Percentiles rank a stretch among this genome's conserved stretches.
These are phyloP conservation scores for Sylvia borin DNA, from an alignment of 2,797 vertebrate species.

Conservation along the genomic window DNA sequence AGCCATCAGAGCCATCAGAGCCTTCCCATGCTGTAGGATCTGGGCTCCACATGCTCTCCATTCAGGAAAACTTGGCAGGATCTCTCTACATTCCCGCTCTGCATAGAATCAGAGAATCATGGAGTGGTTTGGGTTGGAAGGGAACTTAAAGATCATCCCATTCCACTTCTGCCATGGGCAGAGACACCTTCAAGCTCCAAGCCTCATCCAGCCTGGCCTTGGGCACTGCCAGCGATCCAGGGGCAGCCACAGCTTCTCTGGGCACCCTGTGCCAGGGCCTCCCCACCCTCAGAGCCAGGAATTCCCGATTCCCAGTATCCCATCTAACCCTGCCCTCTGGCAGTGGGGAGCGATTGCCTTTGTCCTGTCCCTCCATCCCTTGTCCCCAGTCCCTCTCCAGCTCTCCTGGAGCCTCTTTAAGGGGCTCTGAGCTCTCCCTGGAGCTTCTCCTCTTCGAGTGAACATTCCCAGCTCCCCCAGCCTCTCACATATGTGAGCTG, in stretches of 20 bases:
- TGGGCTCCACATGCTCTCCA: fast-evolving
- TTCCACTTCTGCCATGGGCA: neutral
- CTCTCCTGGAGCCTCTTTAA: neutral
- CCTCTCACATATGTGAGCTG: neutral
- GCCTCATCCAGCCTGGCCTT: fast-evolving
- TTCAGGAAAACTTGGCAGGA: neutral
- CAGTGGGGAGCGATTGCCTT: neutral
- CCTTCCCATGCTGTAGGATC: neutral
- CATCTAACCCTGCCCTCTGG: neutral
- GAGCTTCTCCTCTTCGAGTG: neutral
- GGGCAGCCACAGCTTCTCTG: neutral
- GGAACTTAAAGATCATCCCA: fast-evolving
- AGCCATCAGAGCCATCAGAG: neutral
- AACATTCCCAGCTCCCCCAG: fast-evolving
- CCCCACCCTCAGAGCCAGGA: fast-evolving
- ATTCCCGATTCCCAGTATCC: neutral
- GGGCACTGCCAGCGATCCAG: neutral
- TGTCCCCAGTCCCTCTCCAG: neutral
- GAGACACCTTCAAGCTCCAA: neutral
- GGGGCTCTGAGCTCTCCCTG: neutral
- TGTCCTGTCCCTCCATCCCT: neutral
- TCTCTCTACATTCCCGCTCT: neutral
- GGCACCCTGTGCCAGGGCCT: fast-evolving
- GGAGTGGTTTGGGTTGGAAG: neutral
- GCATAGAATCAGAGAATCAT: fast-evolving